Percentiles rank a stretch among this genome's conserved stretches.
Evolutionary conservation across 2,113 vertebrate species (phyloP).

Genomic region (Melierax canorus): DNA sequence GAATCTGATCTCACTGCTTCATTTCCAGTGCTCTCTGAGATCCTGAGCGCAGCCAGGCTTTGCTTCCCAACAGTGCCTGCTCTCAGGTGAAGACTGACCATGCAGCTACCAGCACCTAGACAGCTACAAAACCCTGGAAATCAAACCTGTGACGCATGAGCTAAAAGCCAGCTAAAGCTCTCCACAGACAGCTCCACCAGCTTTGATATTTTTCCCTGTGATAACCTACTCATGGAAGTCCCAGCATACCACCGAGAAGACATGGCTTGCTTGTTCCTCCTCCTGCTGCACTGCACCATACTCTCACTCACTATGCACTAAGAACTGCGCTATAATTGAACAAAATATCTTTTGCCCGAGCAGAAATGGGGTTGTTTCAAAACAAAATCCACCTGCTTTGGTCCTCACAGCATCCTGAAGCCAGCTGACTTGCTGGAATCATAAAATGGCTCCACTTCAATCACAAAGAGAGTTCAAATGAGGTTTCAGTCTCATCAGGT

Average conservation of each 20-base stretch:
- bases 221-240: background rate
- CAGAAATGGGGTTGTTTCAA: background rate
- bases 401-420: background rate
- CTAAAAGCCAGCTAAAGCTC: background rate
- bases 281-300: background rate
- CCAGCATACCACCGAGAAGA: background rate
- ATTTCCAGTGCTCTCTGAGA: background rate
- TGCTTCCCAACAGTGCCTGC: background rate
- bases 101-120: background rate
- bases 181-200: background rate
- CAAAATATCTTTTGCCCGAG: background rate
- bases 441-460: background rate
- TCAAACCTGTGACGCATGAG: background rate
- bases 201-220: background rate
- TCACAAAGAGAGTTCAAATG: background rate
- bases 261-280: background rate
- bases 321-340: background rate
- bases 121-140: background rate
- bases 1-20: background rate
- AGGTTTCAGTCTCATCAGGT: background rate
- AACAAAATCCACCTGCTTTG: background rate
- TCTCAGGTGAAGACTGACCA: background rate
- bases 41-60: background rate
- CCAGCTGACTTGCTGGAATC: background rate
- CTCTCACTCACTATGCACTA: accelerated